Evolutionary conservation across 2,888 invertebrate species (phyloP).

Genomic region (Limnephilus auricula): DNA sequence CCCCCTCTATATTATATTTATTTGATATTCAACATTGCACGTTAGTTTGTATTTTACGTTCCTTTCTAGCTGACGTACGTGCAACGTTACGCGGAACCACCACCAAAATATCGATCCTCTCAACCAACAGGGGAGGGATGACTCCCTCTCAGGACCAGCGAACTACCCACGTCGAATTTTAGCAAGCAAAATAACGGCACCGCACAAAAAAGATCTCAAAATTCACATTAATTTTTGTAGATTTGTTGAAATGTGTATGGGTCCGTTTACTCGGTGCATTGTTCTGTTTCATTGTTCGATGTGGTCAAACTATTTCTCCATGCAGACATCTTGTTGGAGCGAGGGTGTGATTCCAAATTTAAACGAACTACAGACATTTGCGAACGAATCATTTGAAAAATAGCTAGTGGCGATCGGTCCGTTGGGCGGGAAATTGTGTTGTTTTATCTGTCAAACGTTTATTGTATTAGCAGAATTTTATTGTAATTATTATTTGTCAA

Average conservation of each 20-base stretch:
- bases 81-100: constrained; percentile 57
- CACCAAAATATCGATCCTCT: constrained; percentile 63
- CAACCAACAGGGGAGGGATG: constrained; percentile 59
- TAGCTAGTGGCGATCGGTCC: constrained; percentile 42
- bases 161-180: neutral
- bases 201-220: constrained; percentile 3
- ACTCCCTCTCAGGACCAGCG: constrained; percentile 55
- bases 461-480: neutral
- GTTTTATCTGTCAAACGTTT: constrained; percentile 45
- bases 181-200: constrained; percentile 11
- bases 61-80: constrained; percentile 44
- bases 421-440: constrained; percentile 40
- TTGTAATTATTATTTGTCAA: neutral
- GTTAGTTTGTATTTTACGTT: neutral
- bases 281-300: neutral
- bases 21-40: neutral
- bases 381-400: constrained; percentile 48
- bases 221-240: neutral
- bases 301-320: constrained; percentile 21
- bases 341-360: constrained; percentile 60
- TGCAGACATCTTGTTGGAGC: constrained; percentile 55
- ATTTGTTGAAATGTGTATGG: neutral
- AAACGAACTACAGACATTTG: constrained; percentile 54
- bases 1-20: neutral
- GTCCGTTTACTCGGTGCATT: neutral